Conservation (phyloP, 2,888 invertebrate species). For the Himalopsyche anomala region DNA sequence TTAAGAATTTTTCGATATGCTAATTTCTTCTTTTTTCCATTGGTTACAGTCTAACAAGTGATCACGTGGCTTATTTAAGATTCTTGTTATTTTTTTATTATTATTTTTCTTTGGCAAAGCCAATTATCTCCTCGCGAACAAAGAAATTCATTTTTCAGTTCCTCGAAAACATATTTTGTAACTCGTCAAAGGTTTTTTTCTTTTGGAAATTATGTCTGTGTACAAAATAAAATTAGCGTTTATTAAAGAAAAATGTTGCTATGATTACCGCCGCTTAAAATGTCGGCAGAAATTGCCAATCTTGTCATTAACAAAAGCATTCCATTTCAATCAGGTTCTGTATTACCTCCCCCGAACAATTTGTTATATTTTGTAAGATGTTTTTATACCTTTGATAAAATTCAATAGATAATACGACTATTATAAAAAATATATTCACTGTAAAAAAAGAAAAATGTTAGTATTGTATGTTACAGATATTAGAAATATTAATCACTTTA, state of each 20-base stretch:
- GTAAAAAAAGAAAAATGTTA: too few species aligned
- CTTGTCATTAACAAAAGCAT: neutral
- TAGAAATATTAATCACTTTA: too few species aligned
- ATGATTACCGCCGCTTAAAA: neutral
- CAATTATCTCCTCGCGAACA: neutral
- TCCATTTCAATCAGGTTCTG: too few species aligned
- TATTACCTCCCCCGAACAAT: too few species aligned
- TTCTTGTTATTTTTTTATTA: neutral
- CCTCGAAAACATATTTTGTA: neutral
- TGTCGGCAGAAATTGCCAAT: neutral
- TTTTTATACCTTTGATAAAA: too few species aligned
- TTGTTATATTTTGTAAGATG: too few species aligned
- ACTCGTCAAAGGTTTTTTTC: neutral
- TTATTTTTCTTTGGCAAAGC: neutral
- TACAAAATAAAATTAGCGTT: too few species aligned
- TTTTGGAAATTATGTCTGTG: neutral
- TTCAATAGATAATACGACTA: too few species aligned
- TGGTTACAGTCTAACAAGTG: neutral
- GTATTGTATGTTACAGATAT: too few species aligned
- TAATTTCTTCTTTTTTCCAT: conserved; percentile 10
- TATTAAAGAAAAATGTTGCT: too few species aligned
- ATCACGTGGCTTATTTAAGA: conserved; percentile 6
- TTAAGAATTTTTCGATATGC: neutral
- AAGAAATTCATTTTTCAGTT: neutral
- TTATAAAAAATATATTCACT: too few species aligned